A percentile compares a stretch with the other conserved stretches of the same genome.
Evolutionary conservation across 2,113 vertebrate genomes (phyloP).

Genomic region (Chloroceryle aenea): DNA sequence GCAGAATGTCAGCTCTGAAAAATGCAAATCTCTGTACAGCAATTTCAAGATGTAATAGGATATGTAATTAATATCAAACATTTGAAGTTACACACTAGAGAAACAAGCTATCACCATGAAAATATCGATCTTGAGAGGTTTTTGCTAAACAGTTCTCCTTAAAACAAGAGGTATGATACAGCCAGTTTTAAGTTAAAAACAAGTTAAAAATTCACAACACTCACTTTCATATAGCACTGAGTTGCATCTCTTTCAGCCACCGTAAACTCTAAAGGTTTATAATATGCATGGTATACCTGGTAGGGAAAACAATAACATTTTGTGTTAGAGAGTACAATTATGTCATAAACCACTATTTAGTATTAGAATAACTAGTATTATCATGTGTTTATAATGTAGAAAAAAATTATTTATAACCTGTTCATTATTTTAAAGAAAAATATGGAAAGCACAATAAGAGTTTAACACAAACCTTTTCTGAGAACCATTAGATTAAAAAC

Average conservation of each 20-base stretch:
- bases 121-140: not conserved
- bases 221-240: constrained; percentile 95
- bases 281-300: constrained; percentile 94
- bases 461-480: not conserved
- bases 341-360: not conserved
- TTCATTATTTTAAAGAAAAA: not conserved
- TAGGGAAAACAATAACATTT: not conserved
- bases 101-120: not conserved
- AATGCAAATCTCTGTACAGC: not conserved
- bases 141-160: not conserved
- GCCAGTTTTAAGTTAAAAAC: not conserved
- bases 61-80: not conserved
- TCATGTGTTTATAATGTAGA: not conserved
- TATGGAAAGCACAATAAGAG: not conserved
- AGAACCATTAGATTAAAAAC: not conserved
- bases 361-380: not conserved
- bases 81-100: not conserved
- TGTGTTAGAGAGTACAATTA: not conserved
- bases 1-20: not conserved
- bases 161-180: not conserved
- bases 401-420: not conserved
- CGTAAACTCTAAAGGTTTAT: constrained; percentile 93
- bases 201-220: not conserved
- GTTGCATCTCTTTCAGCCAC: constrained; percentile 85
- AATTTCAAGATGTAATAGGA: not conserved